These are phyloP conservation scores for Turritopsis dohrnii DNA, from an alignment of 30 jellyfish, hydroid and myxozoan species.

Conservation along the genomic window DNA sequence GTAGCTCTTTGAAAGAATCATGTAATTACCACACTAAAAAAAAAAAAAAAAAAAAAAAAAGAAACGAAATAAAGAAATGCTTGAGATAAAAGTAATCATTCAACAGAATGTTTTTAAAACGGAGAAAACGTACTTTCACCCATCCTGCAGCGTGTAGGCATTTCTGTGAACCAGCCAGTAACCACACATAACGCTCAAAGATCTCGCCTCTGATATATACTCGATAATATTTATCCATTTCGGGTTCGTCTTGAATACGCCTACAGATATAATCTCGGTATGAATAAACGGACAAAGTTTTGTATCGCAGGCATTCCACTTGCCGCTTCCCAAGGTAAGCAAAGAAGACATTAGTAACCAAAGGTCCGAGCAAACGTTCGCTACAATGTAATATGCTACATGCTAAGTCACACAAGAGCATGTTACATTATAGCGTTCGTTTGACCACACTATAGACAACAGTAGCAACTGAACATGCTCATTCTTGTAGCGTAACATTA, in stretches of 20 bases:
- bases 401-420: too few species aligned
- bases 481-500: too few species aligned
- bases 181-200: constrained; percentile 72
- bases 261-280: constrained; percentile 29
- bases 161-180: constrained; percentile 44
- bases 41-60: background rate
- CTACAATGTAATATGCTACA: too few species aligned
- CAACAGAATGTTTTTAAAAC: background rate
- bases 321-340: too few species aligned
- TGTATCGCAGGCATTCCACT: background rate
- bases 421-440: too few species aligned
- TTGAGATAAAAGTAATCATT: too few species aligned
- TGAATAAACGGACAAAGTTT: too few species aligned
- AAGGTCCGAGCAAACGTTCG: too few species aligned
- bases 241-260: constrained; percentile 39
- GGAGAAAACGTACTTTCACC: constrained; percentile 43
- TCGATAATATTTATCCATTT: constrained; percentile 65
- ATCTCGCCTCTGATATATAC: constrained; percentile 52
- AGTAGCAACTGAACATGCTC: too few species aligned
- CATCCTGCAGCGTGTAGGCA: constrained; percentile 67
- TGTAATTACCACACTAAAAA: constrained; percentile 75
- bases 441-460: too few species aligned
- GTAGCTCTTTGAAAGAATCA: constrained; percentile 65
- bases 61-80: background rate
- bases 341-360: too few species aligned